These are phyloP conservation scores for Aporophyla lueneburgensis DNA, from an alignment of 2,888 invertebrate genomes.

Conservation along the genomic window DNA sequence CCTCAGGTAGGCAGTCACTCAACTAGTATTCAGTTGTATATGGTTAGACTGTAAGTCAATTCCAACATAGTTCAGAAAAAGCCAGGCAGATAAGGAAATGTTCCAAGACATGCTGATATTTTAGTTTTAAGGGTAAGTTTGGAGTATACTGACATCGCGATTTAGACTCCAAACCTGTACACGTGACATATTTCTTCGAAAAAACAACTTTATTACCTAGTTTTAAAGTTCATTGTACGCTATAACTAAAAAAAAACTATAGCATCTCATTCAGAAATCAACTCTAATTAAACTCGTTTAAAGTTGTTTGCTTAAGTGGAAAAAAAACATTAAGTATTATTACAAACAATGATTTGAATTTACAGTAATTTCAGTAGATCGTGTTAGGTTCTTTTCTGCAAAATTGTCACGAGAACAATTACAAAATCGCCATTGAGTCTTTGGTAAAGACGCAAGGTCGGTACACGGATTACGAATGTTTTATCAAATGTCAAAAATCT, in stretches of 20 bases:
- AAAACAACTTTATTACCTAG: no score
- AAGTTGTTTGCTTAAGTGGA: not conserved
- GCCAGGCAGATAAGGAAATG: not conserved
- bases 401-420: no score
- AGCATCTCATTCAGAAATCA: no score
- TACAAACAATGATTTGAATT: not conserved
- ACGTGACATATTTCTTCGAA: no score
- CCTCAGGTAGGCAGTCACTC: not conserved
- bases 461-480: not conserved
- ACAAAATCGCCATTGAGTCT: not conserved
- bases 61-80: not conserved
- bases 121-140: not conserved
- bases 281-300: no score
- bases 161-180: not conserved
- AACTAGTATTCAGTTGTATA: not conserved
- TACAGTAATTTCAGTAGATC: no score
- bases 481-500: not conserved
- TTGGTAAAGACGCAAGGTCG: not conserved
- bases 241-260: no score
- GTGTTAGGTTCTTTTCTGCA: no score
- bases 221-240: no score
- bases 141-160: no score
- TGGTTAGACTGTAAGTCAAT: not conserved
- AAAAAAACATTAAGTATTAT: not conserved
- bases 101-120: no score